These are phyloP conservation scores for Cyaniris semiargus DNA, from an alignment of 2,888 invertebrate species.

Conservation along the genomic window DNA sequence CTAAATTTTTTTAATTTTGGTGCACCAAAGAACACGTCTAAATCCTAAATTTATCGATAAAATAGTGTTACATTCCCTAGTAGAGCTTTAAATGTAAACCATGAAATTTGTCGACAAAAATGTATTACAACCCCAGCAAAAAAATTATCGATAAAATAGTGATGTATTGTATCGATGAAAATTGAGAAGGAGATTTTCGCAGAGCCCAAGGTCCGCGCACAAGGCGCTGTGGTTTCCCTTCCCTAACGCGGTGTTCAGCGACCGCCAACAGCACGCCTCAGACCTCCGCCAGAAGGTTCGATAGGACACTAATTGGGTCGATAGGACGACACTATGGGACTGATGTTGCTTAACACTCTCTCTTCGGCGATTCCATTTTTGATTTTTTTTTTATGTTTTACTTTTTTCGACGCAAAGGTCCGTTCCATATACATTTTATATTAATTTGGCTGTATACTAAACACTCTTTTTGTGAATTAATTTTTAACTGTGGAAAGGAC, in stretches of 20 bases:
- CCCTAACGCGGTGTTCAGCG: conserved; percentile 80
- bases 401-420: background rate
- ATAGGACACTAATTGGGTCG: conserved; percentile 37
- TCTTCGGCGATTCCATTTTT: conserved; percentile 34
- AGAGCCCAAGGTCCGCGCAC: conserved; percentile 80
- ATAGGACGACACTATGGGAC: conserved; percentile 39
- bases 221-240: conserved; percentile 82
- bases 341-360: conserved; percentile 41
- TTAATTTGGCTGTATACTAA: background rate
- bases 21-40: conserved; percentile 4
- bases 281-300: conserved; percentile 77
- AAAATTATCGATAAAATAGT: conserved; percentile 10
- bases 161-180: conserved; percentile 39
- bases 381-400: conserved; percentile 28
- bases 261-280: conserved; percentile 72
- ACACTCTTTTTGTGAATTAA: background rate
- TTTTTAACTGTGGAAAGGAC: background rate
- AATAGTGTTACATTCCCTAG: background rate
- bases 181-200: conserved; percentile 57
- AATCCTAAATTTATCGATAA: background rate
- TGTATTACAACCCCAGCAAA: background rate
- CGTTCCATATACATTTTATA: background rate
- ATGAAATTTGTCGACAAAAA: background rate
- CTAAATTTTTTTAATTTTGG: background rate
- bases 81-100: background rate